A percentile compares a stretch with the other conserved stretches of the same genome.
Conservation (phyloP, 2,797 vertebrate species). For the Sternotherus odoratus region DNA sequence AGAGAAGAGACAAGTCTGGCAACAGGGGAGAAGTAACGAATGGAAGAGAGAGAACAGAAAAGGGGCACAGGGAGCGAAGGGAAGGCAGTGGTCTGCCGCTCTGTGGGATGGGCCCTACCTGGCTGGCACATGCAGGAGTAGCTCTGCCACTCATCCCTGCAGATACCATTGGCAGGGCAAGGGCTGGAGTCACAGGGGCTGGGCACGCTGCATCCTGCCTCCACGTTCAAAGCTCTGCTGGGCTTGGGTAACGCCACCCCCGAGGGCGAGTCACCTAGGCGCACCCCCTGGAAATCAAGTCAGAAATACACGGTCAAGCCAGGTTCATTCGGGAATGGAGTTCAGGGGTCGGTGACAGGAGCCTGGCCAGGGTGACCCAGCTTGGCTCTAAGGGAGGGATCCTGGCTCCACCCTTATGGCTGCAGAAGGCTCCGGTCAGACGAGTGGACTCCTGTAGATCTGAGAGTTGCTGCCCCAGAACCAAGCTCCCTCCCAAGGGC, state of each 20-base stretch:
- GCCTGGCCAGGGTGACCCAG: neutral
- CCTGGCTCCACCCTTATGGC: neutral
- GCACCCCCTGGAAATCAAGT: slow-evolving; percentile 86
- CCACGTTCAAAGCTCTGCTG: slow-evolving; percentile 87
- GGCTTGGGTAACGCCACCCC: slow-evolving; percentile 88
- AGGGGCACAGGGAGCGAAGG: neutral
- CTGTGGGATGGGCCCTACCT: slow-evolving; percentile 80
- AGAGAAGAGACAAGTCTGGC: neutral
- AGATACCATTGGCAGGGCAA: slow-evolving; percentile 90
- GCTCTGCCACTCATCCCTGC: slow-evolving; percentile 92
- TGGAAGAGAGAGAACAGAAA: neutral
- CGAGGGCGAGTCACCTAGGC: slow-evolving; percentile 88
- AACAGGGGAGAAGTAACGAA: neutral
- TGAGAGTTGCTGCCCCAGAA: neutral
- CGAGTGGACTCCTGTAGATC: neutral
- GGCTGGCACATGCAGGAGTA: slow-evolving; percentile 91
- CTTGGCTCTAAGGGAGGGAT: neutral
- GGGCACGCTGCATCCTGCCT: slow-evolving; percentile 89
- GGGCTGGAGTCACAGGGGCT: slow-evolving; percentile 90
- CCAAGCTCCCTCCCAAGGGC: neutral
- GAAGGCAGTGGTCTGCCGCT: neutral
- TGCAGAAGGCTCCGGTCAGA: neutral
- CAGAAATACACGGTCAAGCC: neutral
- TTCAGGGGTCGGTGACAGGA: fast-evolving
- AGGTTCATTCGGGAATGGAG: neutral